Conservation (phyloP, 2,113 vertebrate genomes). For the Hassar affinis region DNA sequence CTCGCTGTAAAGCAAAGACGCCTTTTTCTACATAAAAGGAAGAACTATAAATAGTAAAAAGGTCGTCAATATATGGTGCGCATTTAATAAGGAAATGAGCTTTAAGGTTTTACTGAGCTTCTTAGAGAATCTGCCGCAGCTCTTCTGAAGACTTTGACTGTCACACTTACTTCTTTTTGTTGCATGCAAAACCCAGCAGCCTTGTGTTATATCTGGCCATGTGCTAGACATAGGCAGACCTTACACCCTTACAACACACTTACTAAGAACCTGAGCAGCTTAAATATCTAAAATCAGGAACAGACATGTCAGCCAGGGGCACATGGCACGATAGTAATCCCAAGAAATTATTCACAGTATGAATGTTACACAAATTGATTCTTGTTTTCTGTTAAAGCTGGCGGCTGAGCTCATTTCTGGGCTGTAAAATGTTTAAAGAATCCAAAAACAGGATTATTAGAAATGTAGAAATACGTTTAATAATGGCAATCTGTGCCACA, state of each 20-base stretch:
- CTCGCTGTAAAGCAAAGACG: too few relatives aligned
- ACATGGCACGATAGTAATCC: not conserved
- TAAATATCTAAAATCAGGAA: not conserved
- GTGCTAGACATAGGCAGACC: not conserved
- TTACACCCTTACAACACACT: not conserved
- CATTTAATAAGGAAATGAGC: too few relatives aligned
- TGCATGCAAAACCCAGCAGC: too few relatives aligned
- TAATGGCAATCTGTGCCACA: not conserved
- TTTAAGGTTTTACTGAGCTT: too few relatives aligned
- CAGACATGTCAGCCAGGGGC: not conserved
- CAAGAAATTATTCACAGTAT: constrained; percentile 4
- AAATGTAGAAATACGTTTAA: not conserved
- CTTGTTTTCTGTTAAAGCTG: not conserved
- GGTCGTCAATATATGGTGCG: too few relatives aligned
- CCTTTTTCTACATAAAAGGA: too few relatives aligned
- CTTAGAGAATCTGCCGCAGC: too few relatives aligned
- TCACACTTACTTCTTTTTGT: too few relatives aligned
- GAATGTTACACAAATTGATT: not conserved
- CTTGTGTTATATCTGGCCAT: too few relatives aligned
- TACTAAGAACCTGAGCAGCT: not conserved
- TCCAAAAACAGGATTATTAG: not conserved
- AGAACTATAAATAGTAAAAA: too few relatives aligned
- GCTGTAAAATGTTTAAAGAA: not conserved
- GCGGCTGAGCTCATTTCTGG: not conserved
- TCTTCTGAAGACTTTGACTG: too few relatives aligned